phyloP scores from a whole-genome alignment of 2,113 vertebrate genomes.

The Mastomys natalensis region DNA sequence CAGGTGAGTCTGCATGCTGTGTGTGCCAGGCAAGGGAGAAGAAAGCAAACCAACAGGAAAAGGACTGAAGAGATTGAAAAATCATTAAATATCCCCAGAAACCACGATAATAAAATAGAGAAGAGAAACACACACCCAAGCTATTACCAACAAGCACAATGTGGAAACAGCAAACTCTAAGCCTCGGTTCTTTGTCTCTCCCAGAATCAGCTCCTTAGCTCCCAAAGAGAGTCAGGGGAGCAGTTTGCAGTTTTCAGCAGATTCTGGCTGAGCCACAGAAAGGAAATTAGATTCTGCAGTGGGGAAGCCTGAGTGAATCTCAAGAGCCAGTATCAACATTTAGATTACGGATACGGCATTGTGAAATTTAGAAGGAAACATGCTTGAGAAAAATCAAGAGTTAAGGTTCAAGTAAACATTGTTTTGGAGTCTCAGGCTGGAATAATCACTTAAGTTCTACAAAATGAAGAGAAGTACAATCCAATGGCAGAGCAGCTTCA shows the following conservation, averaged over 20 bases:
- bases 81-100: conserved; percentile 51
- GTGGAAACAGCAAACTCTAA: conserved; percentile 43
- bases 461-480: not conserved
- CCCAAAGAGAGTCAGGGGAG: not conserved
- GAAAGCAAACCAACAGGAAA: conserved; percentile 35
- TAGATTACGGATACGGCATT: not conserved
- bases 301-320: conserved; percentile 1
- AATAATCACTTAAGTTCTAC: not conserved
- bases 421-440: not conserved
- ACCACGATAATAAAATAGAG: conserved; percentile 60
- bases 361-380: not conserved
- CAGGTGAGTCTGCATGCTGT: not conserved
- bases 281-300: conserved; percentile 22
- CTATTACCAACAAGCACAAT: conserved; percentile 63
- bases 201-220: conserved; percentile 55
- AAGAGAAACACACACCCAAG: conserved; percentile 60
- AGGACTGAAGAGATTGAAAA: conserved; percentile 72
- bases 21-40: conserved; percentile 24
- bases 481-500: not conserved
- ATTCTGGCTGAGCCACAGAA: not conserved
- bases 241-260: not conserved
- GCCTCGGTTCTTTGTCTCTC: not conserved
- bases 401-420: conserved; percentile 12
- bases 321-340: not conserved
- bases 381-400: conserved; percentile 44